Base-by-base conservation (phyloP, 2,797 vertebrate genomes). In the Channallabes apus region DNA sequence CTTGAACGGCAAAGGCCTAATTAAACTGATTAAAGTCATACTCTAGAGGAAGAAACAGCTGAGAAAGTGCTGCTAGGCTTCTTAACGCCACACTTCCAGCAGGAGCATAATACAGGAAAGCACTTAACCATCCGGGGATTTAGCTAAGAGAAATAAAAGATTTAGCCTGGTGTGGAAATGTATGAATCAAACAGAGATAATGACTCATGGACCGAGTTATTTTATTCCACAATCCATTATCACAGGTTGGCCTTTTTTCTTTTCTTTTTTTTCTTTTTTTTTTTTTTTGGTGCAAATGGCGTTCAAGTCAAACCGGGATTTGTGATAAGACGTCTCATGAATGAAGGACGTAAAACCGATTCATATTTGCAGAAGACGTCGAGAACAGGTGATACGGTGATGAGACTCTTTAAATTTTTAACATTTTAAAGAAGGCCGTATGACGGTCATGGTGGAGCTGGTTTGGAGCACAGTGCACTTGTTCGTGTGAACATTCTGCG, bases 21-120 rank as follows among this genome's bases (percentile, higher is more conserved):
- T 83, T 85, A 83, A 88, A 86, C 82, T 83, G 85, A 79, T 80
- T 78, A 80, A 68, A 83, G 76, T 71, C 80, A 29, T 18, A 79
- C 75, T 73, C 85, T 62, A 68, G 82, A 56, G 85, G 54, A 71
- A 56, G 11, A 83, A 73, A 56, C 65, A 71, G 73, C 38, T 83
- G 72, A 69, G 65, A 75, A 81, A 71, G 38, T 59, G 64, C 58
- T 41, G 61, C 84, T 27, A 18, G 18, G 24, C n/a, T 58, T 18
- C 24, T 67, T 22, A 29, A 35, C 22, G 29, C 20, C 27, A 29
- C 46, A 51, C 54, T 82, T 76, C 51, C 24, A 68, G 24, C 35
- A 68, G 71, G 27, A 82, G 24, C 69, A 69, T 32, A 46, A 20
- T 27, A 82, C 51, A 59, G 35, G 64, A 18, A 77, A 41, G 59